A percentile compares a stretch with the other conserved stretches of the same genome.
These are phyloP conservation scores for Elephantulus edwardii DNA, from an alignment of 2,113 vertebrate genomes.

Conservation along the genomic window DNA sequence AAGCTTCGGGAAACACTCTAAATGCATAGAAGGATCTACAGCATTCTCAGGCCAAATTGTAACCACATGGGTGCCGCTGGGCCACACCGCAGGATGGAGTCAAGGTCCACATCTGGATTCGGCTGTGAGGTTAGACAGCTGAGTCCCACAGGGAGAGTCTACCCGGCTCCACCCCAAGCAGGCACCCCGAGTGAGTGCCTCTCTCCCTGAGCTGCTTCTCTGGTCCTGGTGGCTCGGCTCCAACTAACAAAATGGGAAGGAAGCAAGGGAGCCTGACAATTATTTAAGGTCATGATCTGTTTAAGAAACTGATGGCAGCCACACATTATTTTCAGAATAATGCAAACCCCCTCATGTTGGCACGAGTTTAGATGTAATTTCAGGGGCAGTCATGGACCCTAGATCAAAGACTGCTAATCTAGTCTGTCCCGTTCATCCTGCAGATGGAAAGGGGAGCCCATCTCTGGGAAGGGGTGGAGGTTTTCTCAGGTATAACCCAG, in stretches of 20 bases:
- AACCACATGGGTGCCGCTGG: background rate
- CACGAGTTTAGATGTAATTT: background rate
- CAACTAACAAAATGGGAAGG: background rate
- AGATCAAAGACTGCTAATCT: background rate
- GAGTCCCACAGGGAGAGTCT: background rate
- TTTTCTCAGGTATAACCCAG: background rate
- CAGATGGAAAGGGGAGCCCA: background rate
- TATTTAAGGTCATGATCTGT: conserved; percentile 42
- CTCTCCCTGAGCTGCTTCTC: background rate
- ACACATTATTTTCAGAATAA: conserved; percentile 15
- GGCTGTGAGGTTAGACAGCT: conserved; percentile 18
- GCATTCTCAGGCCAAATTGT: conserved; percentile 46
- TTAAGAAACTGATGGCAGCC: conserved; percentile 45
- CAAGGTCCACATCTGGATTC: background rate
- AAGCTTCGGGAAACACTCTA: conserved; percentile 80
- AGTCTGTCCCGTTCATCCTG: background rate
- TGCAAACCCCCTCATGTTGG: background rate
- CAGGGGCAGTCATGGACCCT: background rate
- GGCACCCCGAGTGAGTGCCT: background rate
- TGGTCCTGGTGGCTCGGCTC: background rate
- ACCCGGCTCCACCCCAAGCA: background rate
- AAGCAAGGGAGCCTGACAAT: background rate
- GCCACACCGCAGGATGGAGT: background rate
- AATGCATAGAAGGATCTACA: conserved; percentile 71
- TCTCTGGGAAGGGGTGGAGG: too few species aligned